Evolutionary conservation across 2,888 invertebrate genomes (phyloP).

Genomic region (Phragmatobia fuliginosa): DNA sequence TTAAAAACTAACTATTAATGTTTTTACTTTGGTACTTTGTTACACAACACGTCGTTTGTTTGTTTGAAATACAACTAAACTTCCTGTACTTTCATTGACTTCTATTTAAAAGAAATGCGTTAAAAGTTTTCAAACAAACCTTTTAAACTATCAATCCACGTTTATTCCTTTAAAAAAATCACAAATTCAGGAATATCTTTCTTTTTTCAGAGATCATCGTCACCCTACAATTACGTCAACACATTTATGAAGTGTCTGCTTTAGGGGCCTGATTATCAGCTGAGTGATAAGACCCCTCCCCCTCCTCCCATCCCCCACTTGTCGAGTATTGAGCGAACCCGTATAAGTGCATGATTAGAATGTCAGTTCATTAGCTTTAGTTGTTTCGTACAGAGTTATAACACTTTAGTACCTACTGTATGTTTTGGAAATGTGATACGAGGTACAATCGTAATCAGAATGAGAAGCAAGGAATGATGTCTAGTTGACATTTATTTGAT

Average conservation of each 20-base stretch:
- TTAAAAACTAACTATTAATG: too few species aligned
- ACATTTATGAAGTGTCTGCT: conserved; percentile 64
- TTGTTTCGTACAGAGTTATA: conserved; percentile 23
- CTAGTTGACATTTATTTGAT: not conserved
- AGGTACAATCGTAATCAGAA: not conserved
- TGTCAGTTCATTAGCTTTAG: conserved; percentile 40
- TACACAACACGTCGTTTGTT: too few species aligned
- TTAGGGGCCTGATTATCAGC: conserved; percentile 72
- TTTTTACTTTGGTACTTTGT: too few species aligned
- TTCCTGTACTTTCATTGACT: too few species aligned
- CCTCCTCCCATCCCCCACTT: conserved; percentile 23
- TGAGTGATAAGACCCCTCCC: conserved; percentile 64
- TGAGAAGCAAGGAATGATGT: not conserved
- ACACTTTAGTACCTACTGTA: not conserved
- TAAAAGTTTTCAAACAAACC: not conserved
- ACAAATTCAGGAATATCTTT: not conserved
- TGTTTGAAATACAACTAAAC: too few species aligned
- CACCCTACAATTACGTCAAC: conserved; percentile 67
- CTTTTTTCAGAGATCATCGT: conserved; percentile 15
- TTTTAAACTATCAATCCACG: not conserved
- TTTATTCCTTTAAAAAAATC: not conserved
- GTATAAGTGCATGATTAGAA: conserved; percentile 61
- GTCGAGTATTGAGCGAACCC: conserved; percentile 66
- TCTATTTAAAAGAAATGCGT: too few species aligned
- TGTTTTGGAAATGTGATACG: not conserved